phyloP scores from a whole-genome alignment of 2,888 invertebrate species.

The Ichneumoninae sp. region DNA sequence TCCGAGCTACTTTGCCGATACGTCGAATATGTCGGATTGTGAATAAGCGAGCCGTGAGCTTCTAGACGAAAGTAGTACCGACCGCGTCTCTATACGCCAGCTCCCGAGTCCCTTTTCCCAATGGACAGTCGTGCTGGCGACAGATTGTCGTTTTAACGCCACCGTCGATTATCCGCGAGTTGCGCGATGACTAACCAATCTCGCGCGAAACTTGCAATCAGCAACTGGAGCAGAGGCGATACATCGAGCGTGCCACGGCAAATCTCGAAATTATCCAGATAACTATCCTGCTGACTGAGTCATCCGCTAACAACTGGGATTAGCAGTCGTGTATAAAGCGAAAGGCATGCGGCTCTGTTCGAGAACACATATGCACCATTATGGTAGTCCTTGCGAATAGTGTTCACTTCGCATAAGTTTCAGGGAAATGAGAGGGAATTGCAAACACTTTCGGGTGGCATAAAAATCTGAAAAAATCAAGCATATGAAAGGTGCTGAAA shows the following conservation, averaged over 20 bases:
- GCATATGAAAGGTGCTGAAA: no score
- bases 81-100: no score
- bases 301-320: constrained; percentile 70
- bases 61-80: background rate
- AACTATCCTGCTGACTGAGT: constrained; percentile 72
- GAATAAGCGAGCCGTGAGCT: background rate
- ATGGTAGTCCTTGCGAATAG: no score
- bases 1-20: background rate
- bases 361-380: no score
- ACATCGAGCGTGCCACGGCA: constrained; percentile 64
- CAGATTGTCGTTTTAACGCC: constrained; percentile 11
- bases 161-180: background rate
- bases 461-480: no score
- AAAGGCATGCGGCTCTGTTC: no score
- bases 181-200: constrained; percentile 74
- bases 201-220: constrained; percentile 75
- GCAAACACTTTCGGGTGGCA: no score
- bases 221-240: constrained; percentile 73
- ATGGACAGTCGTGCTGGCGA: background rate
- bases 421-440: no score
- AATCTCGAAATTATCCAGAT: constrained; percentile 71
- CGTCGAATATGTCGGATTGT: background rate
- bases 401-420: no score
- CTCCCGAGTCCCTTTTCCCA: background rate
- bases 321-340: constrained; percentile 8